Conservation (phyloP, 2,888 invertebrate genomes). For the Noctua fimbriata region DNA sequence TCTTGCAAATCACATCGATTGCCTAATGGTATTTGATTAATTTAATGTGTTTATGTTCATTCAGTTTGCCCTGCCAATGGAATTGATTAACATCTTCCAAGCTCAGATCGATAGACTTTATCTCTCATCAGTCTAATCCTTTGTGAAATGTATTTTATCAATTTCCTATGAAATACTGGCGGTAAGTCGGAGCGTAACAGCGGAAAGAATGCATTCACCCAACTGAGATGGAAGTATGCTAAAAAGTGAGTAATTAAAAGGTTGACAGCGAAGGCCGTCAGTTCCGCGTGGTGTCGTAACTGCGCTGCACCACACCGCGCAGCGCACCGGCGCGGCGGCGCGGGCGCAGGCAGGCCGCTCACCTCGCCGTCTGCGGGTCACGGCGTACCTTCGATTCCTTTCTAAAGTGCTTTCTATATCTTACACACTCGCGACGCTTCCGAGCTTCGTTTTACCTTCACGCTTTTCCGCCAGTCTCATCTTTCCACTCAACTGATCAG, state of each 20-base stretch:
- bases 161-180: slow-evolving; percentile 7
- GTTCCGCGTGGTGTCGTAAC: slow-evolving; percentile 87
- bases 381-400: slow-evolving; percentile 88
- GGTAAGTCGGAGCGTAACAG: slow-evolving; percentile 30
- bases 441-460: slow-evolving; percentile 80
- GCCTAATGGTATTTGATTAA: slow-evolving; percentile 22
- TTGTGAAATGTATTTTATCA: not conserved
- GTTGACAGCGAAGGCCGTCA: slow-evolving; percentile 87
- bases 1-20: slow-evolving; percentile 48
- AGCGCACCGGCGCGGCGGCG: slow-evolving; percentile 74
- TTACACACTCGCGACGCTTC: slow-evolving; percentile 78
- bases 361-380: slow-evolving; percentile 86
- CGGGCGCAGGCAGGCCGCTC: slow-evolving; percentile 82
- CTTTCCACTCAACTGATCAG: slow-evolving; percentile 74
- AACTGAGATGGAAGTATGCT: slow-evolving; percentile 73
- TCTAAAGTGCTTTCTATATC: slow-evolving; percentile 90
- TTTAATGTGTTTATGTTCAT: slow-evolving; percentile 17
- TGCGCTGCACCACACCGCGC: slow-evolving; percentile 56
- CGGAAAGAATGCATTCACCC: slow-evolving; percentile 47
- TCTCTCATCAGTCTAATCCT: slow-evolving; percentile 6
- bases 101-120: not conserved
- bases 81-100: not conserved
- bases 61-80: not conserved
- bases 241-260: slow-evolving; percentile 86
- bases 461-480: slow-evolving; percentile 79